Base-by-base conservation (phyloP, 2,888 invertebrate genomes). In the Harmothoe impar region DNA sequence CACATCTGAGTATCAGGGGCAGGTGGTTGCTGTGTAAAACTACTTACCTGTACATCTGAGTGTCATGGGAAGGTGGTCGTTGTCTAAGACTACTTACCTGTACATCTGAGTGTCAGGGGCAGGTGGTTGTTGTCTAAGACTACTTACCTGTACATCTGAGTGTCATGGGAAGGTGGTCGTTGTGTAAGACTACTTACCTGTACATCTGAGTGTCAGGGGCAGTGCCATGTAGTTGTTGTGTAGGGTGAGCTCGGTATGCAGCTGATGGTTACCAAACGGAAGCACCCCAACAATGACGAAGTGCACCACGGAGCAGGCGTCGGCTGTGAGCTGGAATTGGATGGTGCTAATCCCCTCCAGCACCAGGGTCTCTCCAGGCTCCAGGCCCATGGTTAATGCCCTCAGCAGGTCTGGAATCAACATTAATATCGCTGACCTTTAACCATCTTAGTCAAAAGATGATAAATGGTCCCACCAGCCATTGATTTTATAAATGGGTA, bases 231-330 rank as follows among this genome's bases (percentile, higher is more conserved):
- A 68, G 68, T 89, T 89, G 89, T 89, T 68, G n/a, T 35, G 23
- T 17, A n/a, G 1, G 33, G 62, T 68, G 31, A 35, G 12, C 29
- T 89, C 89, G 0, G 52, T 29, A 23, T 54, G 10, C 25, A 15
- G 54, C 86, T 86, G 54, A 7, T 86, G 54, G 29, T n/a, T n/a
- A 54, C 86, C 25, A 20, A 23, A 25, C 1, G 33, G 86, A 17
- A 86, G 56, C 12, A 86, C 86, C 3, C 86, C 86, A 5, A 86
- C 86, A 52, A 86, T 86, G 56, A 54, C 86, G 54, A 31, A 86
- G 7, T 23, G 25, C 25, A 31, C 29, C 15, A 10, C 33, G 3
- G 20, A 10, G 20, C 86, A 86, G 54, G 25, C 31, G 0, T 23
- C 35, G 20, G 43, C 23, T 31, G 54, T 20, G 5, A 86, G 17